Percentiles rank a stretch among this genome's conserved stretches.
phyloP scores from a whole-genome alignment of 2,113 vertebrate genomes.

The Malurus alboscapulatus region DNA sequence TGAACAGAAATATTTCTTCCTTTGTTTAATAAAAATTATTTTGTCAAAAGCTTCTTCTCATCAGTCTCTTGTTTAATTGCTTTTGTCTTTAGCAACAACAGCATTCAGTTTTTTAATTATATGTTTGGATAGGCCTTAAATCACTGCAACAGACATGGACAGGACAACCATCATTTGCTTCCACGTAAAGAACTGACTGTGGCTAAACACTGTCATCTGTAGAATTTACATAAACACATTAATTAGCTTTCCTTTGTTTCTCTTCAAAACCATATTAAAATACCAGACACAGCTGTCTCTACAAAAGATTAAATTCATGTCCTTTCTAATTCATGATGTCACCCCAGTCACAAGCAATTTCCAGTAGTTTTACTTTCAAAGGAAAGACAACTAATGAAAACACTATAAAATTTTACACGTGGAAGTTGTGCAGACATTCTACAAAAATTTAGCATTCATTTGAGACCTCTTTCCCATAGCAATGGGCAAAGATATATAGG shows the following conservation, averaged over 20 bases:
- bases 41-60: neutral
- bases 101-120: neutral
- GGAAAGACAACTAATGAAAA: conserved; percentile 54
- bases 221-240: conserved; percentile 54
- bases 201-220: conserved; percentile 33
- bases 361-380: conserved; percentile 21
- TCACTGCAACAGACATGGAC: neutral
- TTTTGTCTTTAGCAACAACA: conserved; percentile 19
- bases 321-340: conserved; percentile 58
- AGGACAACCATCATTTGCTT: conserved; percentile 10
- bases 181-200: neutral
- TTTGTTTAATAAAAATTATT: conserved; percentile 8
- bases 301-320: conserved; percentile 53
- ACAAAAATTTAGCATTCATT: conserved; percentile 1
- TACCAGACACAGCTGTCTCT: conserved; percentile 29
- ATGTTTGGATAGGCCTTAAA: conserved; percentile 6
- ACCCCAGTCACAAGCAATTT: conserved; percentile 56
- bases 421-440: neutral
- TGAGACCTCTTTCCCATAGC: neutral
- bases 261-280: conserved; percentile 53
- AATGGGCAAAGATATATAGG: neutral
- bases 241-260: conserved; percentile 54
- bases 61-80: neutral
- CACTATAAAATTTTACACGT: conserved; percentile 33
- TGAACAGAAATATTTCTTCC: neutral